Evolutionary conservation across 1,140 invertebrate genomes (phyloP), one percentile per base, ranked within the genome.

Genomic region (Meloidogyne hapla): DNA sequence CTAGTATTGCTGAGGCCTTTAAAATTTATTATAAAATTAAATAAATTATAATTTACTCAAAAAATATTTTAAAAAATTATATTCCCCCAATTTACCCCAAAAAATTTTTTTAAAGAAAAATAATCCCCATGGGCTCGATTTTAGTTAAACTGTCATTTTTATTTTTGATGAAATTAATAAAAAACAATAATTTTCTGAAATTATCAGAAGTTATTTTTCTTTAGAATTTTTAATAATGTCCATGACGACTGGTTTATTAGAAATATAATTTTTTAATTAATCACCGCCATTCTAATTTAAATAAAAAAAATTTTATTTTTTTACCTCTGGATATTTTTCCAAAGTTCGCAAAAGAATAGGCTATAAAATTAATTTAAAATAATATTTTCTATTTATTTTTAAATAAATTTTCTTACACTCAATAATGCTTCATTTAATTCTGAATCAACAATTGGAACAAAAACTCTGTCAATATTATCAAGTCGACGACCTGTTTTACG

Each of bases 361-460:
- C 88, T 76, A 90, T 80, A 0, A 92, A 87, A 28, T 91, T 91
- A 89, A 97, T 91, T 48, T 48, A 48, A 48, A 48, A 3, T 48
- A 48, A 48, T 15, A 15, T n/a, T n/a, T 62, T 81, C 40, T 65
- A 42, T 66, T 28, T 40, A 2, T 40, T 13, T 45, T 68, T 72
- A 25, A 83, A 61, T 61, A 28, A 13, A n/a, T 4, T 48, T 8
- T 40, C 56, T 38, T 64, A 73, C 71, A 63, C 71, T 73, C 65
- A 99, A 89, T 89, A 98, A 94, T 86, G 91, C 91, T 89, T 99
- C 96, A 84, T 92, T 93, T 0, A 93, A 92, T 48, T 95, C 96
- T 86, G 98, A 98, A 89, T 98, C 95, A 85, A 99, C 95, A 26
- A 99, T 98, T 0, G 96, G 96, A 0, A 99, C 93, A 0, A 95